These are phyloP conservation scores for Melanotus villosus DNA, from an alignment of 2,888 invertebrate species.

Conservation along the genomic window DNA sequence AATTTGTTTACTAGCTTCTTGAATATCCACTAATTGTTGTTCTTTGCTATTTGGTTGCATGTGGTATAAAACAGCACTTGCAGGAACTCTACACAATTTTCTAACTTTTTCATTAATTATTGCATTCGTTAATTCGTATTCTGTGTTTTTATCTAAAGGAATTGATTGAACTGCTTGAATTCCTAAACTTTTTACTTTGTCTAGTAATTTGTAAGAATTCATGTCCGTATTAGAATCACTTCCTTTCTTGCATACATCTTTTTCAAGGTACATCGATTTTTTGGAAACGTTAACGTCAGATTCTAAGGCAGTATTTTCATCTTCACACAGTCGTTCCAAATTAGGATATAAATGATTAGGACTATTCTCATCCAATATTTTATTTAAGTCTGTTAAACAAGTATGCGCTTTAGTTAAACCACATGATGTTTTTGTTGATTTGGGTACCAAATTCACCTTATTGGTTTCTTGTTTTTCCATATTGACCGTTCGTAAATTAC, in stretches of 20 bases:
- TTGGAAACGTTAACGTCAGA: background rate
- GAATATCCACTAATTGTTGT: slow-evolving; percentile 44
- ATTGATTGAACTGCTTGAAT: slow-evolving; percentile 38
- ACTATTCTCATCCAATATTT: slow-evolving; percentile 16
- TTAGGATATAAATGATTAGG: slow-evolving; percentile 21
- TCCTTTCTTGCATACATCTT: background rate
- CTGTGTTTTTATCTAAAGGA: slow-evolving; percentile 8
- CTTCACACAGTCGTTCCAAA: slow-evolving; percentile 21
- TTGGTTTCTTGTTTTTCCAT: background rate
- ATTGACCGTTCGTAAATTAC: background rate
- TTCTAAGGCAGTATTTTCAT: slow-evolving; percentile 10
- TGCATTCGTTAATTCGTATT: slow-evolving; percentile 33
- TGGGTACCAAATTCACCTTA: background rate
- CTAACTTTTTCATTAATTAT: slow-evolving; percentile 53
- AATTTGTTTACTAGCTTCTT: slow-evolving; percentile 47
- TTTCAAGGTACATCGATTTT: too few species aligned
- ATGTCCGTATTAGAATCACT: too few species aligned
- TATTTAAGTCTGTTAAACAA: slow-evolving; percentile 24
- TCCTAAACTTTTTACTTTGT: slow-evolving; percentile 50
- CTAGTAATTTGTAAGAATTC: slow-evolving; percentile 12
- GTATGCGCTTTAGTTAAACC: slow-evolving; percentile 26
- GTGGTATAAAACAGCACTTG: slow-evolving; percentile 52
- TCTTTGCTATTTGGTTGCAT: slow-evolving; percentile 43
- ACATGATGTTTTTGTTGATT: slow-evolving; percentile 8
- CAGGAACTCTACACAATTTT: slow-evolving; percentile 55